Evolutionary conservation across 1,140 invertebrate genomes (phyloP), one percentile per base, ranked within the genome.

Genomic region (Drosophila kanapiae): DNA sequence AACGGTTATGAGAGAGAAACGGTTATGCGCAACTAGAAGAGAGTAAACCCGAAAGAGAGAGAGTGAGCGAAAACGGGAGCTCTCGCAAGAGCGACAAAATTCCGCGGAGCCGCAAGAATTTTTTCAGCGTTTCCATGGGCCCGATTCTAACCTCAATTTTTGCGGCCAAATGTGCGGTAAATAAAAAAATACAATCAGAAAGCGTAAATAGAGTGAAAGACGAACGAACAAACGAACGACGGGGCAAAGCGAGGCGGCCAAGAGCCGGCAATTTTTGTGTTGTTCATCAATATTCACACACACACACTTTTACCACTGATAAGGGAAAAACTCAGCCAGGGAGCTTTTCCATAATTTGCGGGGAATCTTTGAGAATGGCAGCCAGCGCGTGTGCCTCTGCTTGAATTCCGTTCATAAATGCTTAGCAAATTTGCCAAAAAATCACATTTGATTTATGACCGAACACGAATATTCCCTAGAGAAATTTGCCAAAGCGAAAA

Each of bases 1-100:
- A 87, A 75, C 84, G 84, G 84, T 87, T 80, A 79, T 60, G 51
- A 0, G 67, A 85, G 78, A 69, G 74, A 74, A 74, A 37, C 70
- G 70, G 70, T 71, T 74, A 38, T 70, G 67, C 65, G 64, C 64
- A 68, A 45, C 48, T 27, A 49, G 27, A 49, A 70, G 35, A 49
- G 47, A 49, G 27, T 6, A n/a, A 40, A 8, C 38, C 6, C 10
- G 16, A 65, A 61, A 45, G 62, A 47, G 35, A 68, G 38, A 31
- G 14, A 35, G 38, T 29, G 47, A 56, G 33, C n/a, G 29, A 37
- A 33, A 29, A 75, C 23, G 23, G 3, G 23, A 23, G 23, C 23
- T 23, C 23, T 23, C 23, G 23, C 23, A 23, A 40, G 47, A 56
- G 33, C n/a, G 29, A 37, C 38, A 29, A 75, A 42, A 62, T 48